phyloP scores from a whole-genome alignment of 2,888 invertebrate genomes.

The Alentia gelatinosa region DNA sequence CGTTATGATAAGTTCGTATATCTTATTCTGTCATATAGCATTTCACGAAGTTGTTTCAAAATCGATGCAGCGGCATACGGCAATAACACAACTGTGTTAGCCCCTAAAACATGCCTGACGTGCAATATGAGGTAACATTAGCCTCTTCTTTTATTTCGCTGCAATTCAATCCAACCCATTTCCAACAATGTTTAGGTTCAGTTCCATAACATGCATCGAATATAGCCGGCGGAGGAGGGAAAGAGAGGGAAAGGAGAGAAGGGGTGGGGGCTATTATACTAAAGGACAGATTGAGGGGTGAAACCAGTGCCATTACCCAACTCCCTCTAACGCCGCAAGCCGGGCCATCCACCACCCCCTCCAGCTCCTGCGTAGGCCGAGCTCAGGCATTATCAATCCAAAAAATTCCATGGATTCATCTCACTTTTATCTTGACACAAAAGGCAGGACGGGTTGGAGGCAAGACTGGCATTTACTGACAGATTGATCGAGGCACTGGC shows the following conservation, averaged over 20 bases:
- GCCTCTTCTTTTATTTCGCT: not conserved
- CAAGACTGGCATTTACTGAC: not conserved
- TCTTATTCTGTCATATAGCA: too few relatives aligned
- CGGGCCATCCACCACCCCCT: not conserved
- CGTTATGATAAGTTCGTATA: too few relatives aligned
- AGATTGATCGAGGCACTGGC: not conserved
- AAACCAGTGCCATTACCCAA: not conserved
- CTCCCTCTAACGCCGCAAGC: not conserved
- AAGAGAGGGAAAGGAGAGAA: not conserved
- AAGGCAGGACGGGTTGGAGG: conserved; percentile 14
- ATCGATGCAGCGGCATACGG: too few relatives aligned
- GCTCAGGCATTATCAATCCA: conserved; percentile 11
- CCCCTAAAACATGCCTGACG: too few relatives aligned
- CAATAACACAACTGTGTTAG: too few relatives aligned
- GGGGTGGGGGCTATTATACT: not conserved
- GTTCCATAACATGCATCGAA: not conserved
- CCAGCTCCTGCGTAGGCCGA: not conserved
- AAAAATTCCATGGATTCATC: conserved; percentile 39
- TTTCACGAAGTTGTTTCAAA: too few relatives aligned
- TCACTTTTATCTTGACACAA: conserved; percentile 34
- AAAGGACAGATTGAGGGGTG: conserved; percentile 10
- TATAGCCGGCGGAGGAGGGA: not conserved
- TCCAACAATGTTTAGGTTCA: not conserved
- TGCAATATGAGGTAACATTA: too few relatives aligned
- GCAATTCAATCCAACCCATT: not conserved